phyloP scores from a whole-genome alignment of 2,888 invertebrate genomes.

The Calameuta filiformis region DNA sequence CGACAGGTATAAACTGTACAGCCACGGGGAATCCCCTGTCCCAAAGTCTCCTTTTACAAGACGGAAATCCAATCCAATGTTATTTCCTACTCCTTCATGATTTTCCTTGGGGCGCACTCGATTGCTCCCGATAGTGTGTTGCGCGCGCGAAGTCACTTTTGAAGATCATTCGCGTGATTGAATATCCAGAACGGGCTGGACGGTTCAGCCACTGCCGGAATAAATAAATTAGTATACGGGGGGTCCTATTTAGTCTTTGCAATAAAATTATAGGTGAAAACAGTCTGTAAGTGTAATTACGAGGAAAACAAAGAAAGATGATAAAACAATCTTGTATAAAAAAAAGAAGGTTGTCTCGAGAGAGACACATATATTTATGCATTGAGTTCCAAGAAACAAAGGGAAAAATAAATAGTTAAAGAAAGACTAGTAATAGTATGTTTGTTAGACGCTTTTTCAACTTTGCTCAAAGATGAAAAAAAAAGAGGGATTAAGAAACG shows the following conservation, averaged over 20 bases:
- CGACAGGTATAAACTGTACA: neutral
- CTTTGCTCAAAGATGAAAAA: slow-evolving; percentile 8
- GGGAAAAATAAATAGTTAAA: neutral
- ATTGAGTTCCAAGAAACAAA: neutral
- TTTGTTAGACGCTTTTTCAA: neutral
- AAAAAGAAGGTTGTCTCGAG: neutral
- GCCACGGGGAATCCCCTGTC: neutral
- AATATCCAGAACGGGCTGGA: slow-evolving; percentile 66
- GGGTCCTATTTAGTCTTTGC: neutral
- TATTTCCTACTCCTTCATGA: neutral
- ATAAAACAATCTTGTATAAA: neutral
- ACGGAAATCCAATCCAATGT: neutral
- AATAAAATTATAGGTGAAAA: neutral
- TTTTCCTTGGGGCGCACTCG: neutral
- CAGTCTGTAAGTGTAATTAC: neutral
- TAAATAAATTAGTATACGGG: neutral
- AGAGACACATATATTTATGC: neutral
- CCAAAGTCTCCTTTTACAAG: neutral
- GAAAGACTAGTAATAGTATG: slow-evolving; percentile 3
- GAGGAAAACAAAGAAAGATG: no score
- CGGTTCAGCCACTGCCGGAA: slow-evolving; percentile 60
- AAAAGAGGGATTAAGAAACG: slow-evolving; percentile 15
- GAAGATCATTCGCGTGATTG: neutral
- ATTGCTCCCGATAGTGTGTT: neutral
- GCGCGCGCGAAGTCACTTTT: neutral